Conservation (phyloP, 35 echinoderm and acorn worm species). For the Heliocidaris erythrogramma region DNA sequence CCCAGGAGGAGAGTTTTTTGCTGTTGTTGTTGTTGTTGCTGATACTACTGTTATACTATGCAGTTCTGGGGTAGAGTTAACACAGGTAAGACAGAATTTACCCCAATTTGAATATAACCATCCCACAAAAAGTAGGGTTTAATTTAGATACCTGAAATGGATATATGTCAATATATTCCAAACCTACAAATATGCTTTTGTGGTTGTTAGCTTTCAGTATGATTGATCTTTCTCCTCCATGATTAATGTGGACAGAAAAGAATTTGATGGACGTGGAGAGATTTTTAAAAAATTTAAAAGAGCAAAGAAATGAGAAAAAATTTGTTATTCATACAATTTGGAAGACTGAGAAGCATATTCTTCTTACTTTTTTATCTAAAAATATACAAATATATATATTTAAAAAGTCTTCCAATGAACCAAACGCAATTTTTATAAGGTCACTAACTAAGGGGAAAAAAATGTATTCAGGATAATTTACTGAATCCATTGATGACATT, state of each 20-base stretch:
- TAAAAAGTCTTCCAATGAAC: no score
- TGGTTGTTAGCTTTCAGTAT: background rate
- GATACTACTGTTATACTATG: background rate
- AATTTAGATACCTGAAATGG: background rate
- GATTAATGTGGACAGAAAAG: background rate
- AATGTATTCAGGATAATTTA: background rate
- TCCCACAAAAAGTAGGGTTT: background rate
- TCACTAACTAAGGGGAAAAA: background rate
- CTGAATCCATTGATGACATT: background rate
- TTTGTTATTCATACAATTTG: background rate
- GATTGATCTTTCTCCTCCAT: background rate
- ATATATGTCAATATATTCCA: background rate
- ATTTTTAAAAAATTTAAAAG: background rate
- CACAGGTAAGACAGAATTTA: background rate
- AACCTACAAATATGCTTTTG: background rate
- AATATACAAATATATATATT: background rate
- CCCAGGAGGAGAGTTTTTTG: background rate
- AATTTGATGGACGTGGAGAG: background rate
- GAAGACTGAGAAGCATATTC: background rate
- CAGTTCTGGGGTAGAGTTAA: background rate
- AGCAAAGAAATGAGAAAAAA: background rate
- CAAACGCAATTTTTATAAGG: background rate
- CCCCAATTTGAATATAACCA: background rate
- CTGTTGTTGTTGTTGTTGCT: background rate
- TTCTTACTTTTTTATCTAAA: background rate